Percentiles rank a stretch among this genome's conserved stretches.
Conservation (phyloP, 2,797 vertebrate genomes). For the Paedocypris micromegethes region DNA sequence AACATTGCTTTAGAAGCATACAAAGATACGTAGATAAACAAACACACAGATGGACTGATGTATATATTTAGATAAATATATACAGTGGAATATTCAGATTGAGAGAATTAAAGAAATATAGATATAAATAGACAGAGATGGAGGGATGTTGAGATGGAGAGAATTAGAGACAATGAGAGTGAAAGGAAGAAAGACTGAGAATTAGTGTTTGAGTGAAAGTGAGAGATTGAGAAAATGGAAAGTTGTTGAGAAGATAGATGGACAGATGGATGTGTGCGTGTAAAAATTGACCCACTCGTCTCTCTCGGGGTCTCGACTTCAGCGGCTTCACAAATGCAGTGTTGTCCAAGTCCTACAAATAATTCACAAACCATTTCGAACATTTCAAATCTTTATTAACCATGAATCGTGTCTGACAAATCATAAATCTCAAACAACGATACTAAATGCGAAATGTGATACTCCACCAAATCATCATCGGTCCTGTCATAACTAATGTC, state of each 20-base stretch:
- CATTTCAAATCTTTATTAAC: neutral
- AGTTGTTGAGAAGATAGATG: too few relatives aligned
- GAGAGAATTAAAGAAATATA: too few relatives aligned
- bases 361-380: slow-evolving; percentile 1
- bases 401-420: neutral
- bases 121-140: too few relatives aligned
- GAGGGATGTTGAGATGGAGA: too few relatives aligned
- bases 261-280: too few relatives aligned
- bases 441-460: neutral
- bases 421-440: slow-evolving; percentile 14
- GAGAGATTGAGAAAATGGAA: too few relatives aligned
- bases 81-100: too few relatives aligned
- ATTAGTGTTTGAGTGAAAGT: too few relatives aligned
- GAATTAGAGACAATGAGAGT: too few relatives aligned
- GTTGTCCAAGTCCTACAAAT: slow-evolving; percentile 67
- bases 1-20: neutral
- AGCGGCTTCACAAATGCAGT: slow-evolving; percentile 61
- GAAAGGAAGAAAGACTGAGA: too few relatives aligned
- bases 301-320: slow-evolving; percentile 69
- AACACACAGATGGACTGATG: neutral
- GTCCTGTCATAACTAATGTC: slow-evolving; percentile 77
- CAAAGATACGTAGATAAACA: neutral
- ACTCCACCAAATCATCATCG: slow-evolving; percentile 66
- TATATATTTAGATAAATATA: too few relatives aligned
- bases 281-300: slow-evolving; percentile 61